These are phyloP conservation scores for Carcinoscorpius rotundicauda DNA, from an alignment of 1,140 invertebrate species.

Conservation along the genomic window DNA sequence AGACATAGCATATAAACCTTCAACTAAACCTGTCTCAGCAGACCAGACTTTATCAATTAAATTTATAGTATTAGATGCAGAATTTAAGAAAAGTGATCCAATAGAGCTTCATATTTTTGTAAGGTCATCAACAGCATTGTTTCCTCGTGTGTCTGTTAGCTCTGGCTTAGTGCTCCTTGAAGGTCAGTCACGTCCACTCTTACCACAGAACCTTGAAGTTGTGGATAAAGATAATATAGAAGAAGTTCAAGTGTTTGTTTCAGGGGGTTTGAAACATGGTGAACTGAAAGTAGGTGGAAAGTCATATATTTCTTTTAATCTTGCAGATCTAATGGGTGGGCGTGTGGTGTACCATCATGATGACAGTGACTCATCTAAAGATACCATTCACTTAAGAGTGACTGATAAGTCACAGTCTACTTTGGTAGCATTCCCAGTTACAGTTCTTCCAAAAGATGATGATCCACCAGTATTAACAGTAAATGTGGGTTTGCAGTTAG, in stretches of 20 bases:
- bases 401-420: slow-evolving; percentile 16
- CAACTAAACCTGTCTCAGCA: slow-evolving; percentile 11
- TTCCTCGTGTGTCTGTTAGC: slow-evolving; percentile 16
- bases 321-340: slow-evolving; percentile 51
- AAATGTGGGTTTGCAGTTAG: slow-evolving; percentile 35
- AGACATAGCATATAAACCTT: slow-evolving; percentile 19
- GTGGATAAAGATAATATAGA: slow-evolving; percentile 16
- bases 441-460: slow-evolving; percentile 35
- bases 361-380: slow-evolving; percentile 27
- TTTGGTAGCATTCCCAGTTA: slow-evolving; percentile 25
- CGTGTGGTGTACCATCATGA: slow-evolving; percentile 40
- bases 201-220: slow-evolving; percentile 15
- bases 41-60: slow-evolving; percentile 17
- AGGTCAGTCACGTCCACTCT: slow-evolving; percentile 16
- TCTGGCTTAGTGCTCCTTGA: slow-evolving; percentile 14
- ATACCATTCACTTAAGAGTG: slow-evolving; percentile 19
- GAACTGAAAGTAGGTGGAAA: slow-evolving; percentile 10
- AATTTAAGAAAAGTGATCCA: slow-evolving; percentile 16
- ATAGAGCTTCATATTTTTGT: slow-evolving; percentile 17
- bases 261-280: slow-evolving; percentile 18
- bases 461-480: slow-evolving; percentile 33
- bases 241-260: slow-evolving; percentile 16
- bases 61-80: slow-evolving; percentile 14
- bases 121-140: slow-evolving; percentile 11
- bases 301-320: slow-evolving; percentile 45